Evolutionary conservation across 2,888 invertebrate species (phyloP).

Genomic region (Drosophila mercatorum): DNA sequence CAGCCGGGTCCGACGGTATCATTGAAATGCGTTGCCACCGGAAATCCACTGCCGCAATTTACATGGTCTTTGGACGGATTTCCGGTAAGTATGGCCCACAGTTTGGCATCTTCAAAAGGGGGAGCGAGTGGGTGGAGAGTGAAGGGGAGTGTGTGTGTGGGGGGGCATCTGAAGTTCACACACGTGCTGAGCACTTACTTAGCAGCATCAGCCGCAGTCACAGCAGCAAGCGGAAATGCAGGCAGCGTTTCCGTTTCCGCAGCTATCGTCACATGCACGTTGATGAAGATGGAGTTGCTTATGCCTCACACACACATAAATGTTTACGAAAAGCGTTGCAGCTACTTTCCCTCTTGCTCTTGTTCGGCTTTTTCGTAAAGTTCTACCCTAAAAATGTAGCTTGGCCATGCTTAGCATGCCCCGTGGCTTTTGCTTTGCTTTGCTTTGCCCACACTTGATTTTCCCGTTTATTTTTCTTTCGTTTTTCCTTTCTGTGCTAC

Average conservation of each 20-base stretch:
- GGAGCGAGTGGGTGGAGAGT: neutral
- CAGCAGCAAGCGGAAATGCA: conserved; percentile 65
- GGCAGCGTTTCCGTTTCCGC: conserved; percentile 72
- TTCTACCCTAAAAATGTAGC: conserved; percentile 1
- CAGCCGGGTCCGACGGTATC: conserved; percentile 96
- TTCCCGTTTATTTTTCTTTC: conserved; percentile 24
- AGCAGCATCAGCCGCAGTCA: conserved; percentile 30
- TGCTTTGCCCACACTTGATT: conserved; percentile 34
- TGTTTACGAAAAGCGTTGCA: conserved; percentile 53
- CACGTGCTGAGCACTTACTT: conserved; percentile 56
- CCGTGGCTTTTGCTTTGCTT: conserved; percentile 44
- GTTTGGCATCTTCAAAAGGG: conserved; percentile 19
- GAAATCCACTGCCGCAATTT: conserved; percentile 96
- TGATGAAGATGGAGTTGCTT: conserved; percentile 42
- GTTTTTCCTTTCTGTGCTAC: conserved; percentile 6
- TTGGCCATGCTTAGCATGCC: conserved; percentile 31
- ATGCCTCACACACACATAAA: conserved; percentile 39
- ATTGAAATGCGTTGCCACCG: conserved; percentile 96
- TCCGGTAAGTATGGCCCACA: conserved; percentile 87
- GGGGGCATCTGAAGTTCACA: conserved; percentile 25
- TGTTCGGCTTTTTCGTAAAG: conserved; percentile 7
- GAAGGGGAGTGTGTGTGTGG: neutral
- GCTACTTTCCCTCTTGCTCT: neutral
- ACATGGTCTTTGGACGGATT: conserved; percentile 96
- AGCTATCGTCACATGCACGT: conserved; percentile 37